Evolutionary conservation across 2,797 vertebrate species (phyloP).

Genomic region (Coracias cyanogaster): DNA sequence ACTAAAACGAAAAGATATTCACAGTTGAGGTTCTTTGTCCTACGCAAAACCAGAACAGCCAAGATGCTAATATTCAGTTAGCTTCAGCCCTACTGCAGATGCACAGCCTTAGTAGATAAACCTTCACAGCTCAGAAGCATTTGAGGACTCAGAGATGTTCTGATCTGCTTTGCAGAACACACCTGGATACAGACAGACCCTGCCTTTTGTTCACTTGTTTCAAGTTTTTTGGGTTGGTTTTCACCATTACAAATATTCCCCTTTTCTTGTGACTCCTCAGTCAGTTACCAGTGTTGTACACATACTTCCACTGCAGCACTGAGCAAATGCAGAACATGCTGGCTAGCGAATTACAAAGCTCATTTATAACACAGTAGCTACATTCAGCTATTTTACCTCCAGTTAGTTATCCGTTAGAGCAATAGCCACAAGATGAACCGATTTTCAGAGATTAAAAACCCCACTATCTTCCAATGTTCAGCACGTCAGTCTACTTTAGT

Average conservation of each 20-base stretch:
- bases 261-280: conserved; percentile 64
- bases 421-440: conserved; percentile 55
- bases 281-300: conserved; percentile 56
- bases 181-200: conserved; percentile 7
- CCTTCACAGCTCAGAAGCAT: conserved; percentile 22
- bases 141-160: conserved; percentile 21
- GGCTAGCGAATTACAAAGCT: conserved; percentile 47
- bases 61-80: background rate
- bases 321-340: conserved; percentile 39
- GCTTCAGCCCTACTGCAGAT: conserved; percentile 1
- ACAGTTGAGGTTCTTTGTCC: conserved; percentile 73
- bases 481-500: conserved; percentile 12
- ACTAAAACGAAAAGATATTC: conserved; percentile 73
- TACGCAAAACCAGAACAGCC: conserved; percentile 52
- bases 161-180: background rate
- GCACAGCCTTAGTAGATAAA: background rate
- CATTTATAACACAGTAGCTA: conserved; percentile 59
- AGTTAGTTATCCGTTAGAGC: conserved; percentile 71
- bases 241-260: conserved; percentile 33
- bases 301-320: conserved; percentile 53
- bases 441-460: conserved; percentile 5
- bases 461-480: conserved; percentile 45
- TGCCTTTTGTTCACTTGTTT: background rate
- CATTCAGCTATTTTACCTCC: conserved; percentile 75
- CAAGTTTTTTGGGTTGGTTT: conserved; percentile 22